Evolutionary conservation across 2,797 vertebrate species (phyloP), one percentile per base, ranked within the genome.

Genomic region (Sebastes minor): DNA sequence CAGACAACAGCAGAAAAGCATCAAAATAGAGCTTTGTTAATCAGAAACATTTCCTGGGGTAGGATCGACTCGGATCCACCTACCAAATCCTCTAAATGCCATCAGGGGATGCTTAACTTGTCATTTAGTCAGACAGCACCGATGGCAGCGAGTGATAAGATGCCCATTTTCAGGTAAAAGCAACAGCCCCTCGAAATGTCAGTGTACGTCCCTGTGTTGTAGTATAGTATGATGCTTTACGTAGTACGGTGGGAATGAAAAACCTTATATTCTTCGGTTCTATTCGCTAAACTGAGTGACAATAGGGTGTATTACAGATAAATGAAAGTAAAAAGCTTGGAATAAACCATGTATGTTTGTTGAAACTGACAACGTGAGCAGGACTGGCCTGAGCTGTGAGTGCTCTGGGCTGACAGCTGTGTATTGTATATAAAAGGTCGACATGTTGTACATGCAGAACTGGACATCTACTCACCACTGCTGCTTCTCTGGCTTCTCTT

Each of bases 401-500:
- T 8, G 13, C 49, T 49, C 53, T 61, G 16, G 7, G 12, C n/a
- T 70, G 68, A 75, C 52, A 49, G 73, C 12, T 71, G 9, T 42
- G 55, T 35, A 6, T 11, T 66, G 1, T 67, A 12, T 56, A 28
- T 33, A 49, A 61, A 33, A 22, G 62, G 20, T 35, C 1, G 1
- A 66, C 6, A 78, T 73, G 35, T 13, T 16, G 10, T 63, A 30
- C 25, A 46, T 8, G 33, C 49, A 56, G 5, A 23, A 53, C 35
- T 46, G 20, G 38, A 63, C 65, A 63, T 46, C 8, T 56, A 90
- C 98, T 98, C 89, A 99, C 98, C 97, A 99, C 61, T 98, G 98
- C 82, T 98, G 97, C 66, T 86, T 97, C 89, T 99, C 98, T 0
- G 96, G 93, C 75, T 96, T 98, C 86, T 99, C 98, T 0, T 96